Evolutionary conservation across 2,888 invertebrate genomes (phyloP).

Genomic region (Orthosia gothica): DNA sequence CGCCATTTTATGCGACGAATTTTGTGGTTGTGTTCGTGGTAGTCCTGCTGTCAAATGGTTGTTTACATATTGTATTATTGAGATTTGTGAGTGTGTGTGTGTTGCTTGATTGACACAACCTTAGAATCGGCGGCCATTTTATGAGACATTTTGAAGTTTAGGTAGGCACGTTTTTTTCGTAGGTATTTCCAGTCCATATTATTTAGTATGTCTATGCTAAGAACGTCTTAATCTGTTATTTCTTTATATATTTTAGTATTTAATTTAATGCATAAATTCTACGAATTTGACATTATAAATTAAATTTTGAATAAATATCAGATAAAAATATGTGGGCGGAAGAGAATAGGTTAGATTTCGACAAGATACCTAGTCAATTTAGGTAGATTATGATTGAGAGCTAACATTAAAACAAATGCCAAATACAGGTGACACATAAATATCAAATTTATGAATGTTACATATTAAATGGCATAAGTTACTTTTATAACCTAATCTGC

Average conservation of each 20-base stretch:
- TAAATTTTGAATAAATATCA: conserved; percentile 25
- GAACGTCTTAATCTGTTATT: not conserved
- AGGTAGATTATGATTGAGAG: conserved; percentile 44
- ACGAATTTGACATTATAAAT: conserved; percentile 45
- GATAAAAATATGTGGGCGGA: conserved; percentile 44
- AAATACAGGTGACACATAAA: conserved; percentile 46
- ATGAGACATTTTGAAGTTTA: too few relatives aligned
- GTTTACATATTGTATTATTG: too few relatives aligned
- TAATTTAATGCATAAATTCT: conserved; percentile 23
- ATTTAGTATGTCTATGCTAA: too few relatives aligned
- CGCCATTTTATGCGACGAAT: too few relatives aligned
- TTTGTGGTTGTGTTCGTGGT: too few relatives aligned
- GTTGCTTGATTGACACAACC: too few relatives aligned
- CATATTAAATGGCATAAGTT: conserved; percentile 25
- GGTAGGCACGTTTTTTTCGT: too few relatives aligned
- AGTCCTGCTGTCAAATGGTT: too few relatives aligned
- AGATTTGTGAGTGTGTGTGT: too few relatives aligned
- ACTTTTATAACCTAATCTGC: not conserved
- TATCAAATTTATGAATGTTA: conserved; percentile 36
- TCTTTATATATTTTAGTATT: not conserved
- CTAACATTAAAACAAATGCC: conserved; percentile 55
- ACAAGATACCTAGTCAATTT: conserved; percentile 17
- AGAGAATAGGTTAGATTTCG: conserved; percentile 26
- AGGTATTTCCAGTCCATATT: too few relatives aligned
- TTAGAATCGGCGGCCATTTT: too few relatives aligned